Base-by-base conservation (phyloP, 2,888 invertebrate species). In the Cremastinae sp. region DNA sequence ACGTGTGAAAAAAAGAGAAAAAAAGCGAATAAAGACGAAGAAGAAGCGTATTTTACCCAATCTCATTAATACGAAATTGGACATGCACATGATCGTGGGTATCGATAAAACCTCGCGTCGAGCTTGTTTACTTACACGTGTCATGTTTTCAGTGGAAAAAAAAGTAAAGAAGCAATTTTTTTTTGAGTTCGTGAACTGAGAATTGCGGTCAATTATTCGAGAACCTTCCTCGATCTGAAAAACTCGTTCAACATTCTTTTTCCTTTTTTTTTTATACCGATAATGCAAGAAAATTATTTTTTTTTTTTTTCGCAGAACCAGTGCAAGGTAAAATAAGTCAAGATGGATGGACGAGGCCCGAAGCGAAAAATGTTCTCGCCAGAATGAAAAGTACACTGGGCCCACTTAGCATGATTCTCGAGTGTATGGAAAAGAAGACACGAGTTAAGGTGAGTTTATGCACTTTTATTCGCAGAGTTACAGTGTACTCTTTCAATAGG, bases 361-460 rank as follows among this genome's bases (percentile, higher is more conserved):
- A 34, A 1, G 82, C 83, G 18, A 91, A 89, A 62, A 93, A 93
- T 85, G 82, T 93, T 58, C 89, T 93, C 71, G 88, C 90, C 5
- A 90, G 90, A 61, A 93, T 94, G 89, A 91, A 92, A 43, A 85
- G 82, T 0, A 90, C 90, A 16, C 53, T 85, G 0, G 95, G 96
- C 0, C 96, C 96, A 0, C 88, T 95, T 28, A 90, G 90, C 0
- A 87, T 92, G n/a, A 89, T 96, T 10, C 92, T 90, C 78, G 91
- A 91, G 14, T 94, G 93, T 83, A 92, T 93, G 84, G 93, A 94
- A 78, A 90, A 91, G 56, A 91, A 92, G 78, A 89, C 92, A 0
- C 91, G 92, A 84, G 90, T 94, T 18, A 94, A 94, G 93, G 94
- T 94, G 91, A 88, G 86, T 78, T 41, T 36, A n/a, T n/a, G n/a